Evolutionary conservation across 2,888 invertebrate genomes (phyloP), one percentile per base, ranked within the genome.

Genomic region (Drosophila neotestacea): DNA sequence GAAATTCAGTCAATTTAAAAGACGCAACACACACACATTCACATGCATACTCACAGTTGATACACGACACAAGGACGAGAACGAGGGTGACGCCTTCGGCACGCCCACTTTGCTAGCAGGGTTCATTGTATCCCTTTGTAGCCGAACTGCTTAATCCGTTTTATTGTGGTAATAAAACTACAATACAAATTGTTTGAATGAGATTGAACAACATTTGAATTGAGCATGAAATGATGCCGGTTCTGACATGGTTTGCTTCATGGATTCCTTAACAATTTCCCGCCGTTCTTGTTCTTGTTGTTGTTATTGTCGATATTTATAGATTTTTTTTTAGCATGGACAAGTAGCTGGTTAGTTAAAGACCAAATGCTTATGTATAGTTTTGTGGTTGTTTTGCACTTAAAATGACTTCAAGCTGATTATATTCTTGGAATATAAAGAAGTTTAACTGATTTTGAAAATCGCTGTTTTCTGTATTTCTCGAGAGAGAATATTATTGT

Each of bases 171-270:
- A 85, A 85, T 85, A 85, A 85, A 85, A 85, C 85, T 88, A 85
- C 85, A 88, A 88, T 88, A 85, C 85, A 85, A 85, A 88, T 85
- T 85, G 85, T 85, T 85, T 83, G 86, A 85, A 84, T 84, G 84
- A 76, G 81, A 88, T 85, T 88, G 88, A 85, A 78, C 81, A 85
- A 85, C 85, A 88, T 85, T 85, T 81, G 86, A 88, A 88, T 85
- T 81, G 85, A 87, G 85, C 83, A 81, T 81, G 73, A 77, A 84
- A 82, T 69, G 78, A 75, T 72, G 75, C 78, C 59, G 73, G 64
- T 68, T 71, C 63, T 30, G 48, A 58, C 63, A 64, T 70, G 59
- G 7, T 63, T 50, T 39, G 9, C 32, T 41, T 34, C 48, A 51
- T 39, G 36, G 44, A 75, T 34, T 73, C 55, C 66, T 16, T 11